Evolutionary conservation across 2,113 vertebrate species (phyloP), one percentile per base, ranked within the genome.

Genomic region (Sardina pilchardus): DNA sequence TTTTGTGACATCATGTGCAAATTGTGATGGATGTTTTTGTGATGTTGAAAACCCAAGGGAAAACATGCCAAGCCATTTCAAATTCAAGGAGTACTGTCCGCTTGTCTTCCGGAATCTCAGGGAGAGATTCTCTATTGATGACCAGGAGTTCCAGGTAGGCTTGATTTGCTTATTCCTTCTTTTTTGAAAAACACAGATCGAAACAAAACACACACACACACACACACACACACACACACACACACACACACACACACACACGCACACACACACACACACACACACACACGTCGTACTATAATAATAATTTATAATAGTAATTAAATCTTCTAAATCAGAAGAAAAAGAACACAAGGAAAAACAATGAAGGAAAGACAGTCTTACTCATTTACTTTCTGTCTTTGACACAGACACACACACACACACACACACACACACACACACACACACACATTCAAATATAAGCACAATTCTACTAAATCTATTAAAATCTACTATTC

Each of bases 21-120:
- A 30, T 39, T 16, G 17, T 71, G 8, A 42, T 24, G 24, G 34
- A 26, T 53, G 75, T 81, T 36, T 93, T 59, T 85, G 81, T 89
- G n/a, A 71, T 71, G 8, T 4, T 87, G 95, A 85, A 94, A 10
- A 36, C 9, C n/a, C 16, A 78, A 97, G 97, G 93, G 97, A 97
- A 92, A 97, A 97, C 87, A 97, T 97, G 97, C 97, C 97, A 87
- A 97, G 96, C 93, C 97, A 97, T 93, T 97, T 97, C 94, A 97
- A 97, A 91, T 97, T 97, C 90, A 97, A 97, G 90, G 97, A 97
- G 59, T 97, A 97, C 91, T 97, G 97, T 90, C 97, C 97, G 0
- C 96, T 97, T 95, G 97, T 97, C 92, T 97, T 97, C 93, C 96
- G 97, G 53, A 97, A 97, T 92, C 94, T 97, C 21, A 94, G 97